These are phyloP conservation scores for Spinus olivaceus DNA, from an alignment of 2,797 vertebrate genomes.

Conservation along the genomic window DNA sequence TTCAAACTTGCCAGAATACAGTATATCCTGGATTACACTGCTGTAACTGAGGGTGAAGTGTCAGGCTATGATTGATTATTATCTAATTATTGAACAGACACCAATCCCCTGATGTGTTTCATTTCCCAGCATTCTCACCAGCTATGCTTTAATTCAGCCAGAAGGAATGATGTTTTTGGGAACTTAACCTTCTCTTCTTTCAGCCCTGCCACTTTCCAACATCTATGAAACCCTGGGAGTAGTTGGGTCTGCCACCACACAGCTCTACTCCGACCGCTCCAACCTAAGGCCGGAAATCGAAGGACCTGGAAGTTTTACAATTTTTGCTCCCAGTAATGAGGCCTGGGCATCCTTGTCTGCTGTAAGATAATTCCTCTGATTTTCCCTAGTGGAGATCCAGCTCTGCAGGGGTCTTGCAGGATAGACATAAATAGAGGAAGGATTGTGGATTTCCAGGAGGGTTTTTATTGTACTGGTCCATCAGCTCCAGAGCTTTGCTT, in stretches of 20 bases:
- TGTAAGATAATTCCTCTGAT: constrained; percentile 75
- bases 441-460: background rate
- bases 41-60: background rate
- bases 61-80: background rate
- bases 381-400: background rate
- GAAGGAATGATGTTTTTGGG: background rate
- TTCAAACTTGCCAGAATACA: background rate
- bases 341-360: constrained; percentile 89
- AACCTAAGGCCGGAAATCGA: constrained; percentile 88
- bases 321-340: constrained; percentile 95
- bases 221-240: constrained; percentile 91
- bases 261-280: constrained; percentile 90
- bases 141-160: background rate
- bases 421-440: background rate
- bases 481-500: background rate
- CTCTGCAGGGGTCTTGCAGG: background rate
- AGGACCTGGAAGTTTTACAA: constrained; percentile 93
- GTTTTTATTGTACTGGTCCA: background rate
- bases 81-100: background rate
- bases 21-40: background rate
- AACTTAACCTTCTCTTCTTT: constrained; percentile 8
- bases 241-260: constrained; percentile 89
- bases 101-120: background rate
- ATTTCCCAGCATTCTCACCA: background rate
- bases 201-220: constrained; percentile 91